phyloP scores from a whole-genome alignment of 2,888 invertebrate species.

The Bombyx huttoni region DNA sequence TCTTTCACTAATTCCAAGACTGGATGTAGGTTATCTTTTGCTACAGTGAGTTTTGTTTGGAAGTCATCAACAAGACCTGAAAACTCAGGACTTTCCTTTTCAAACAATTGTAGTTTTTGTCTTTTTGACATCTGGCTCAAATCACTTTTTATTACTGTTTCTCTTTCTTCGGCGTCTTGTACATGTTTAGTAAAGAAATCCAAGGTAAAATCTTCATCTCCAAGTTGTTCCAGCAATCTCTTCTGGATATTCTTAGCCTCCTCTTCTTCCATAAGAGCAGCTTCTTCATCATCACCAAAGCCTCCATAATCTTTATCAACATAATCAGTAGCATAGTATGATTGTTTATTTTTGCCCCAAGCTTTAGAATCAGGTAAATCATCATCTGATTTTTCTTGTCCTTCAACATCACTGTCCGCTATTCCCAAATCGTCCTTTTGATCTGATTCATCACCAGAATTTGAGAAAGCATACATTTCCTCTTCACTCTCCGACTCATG shows the following conservation, averaged over 20 bases:
- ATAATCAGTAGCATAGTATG: slow-evolving; percentile 90
- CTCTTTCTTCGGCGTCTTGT: slow-evolving; percentile 48
- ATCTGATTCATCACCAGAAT: slow-evolving; percentile 56
- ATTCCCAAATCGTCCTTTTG: slow-evolving; percentile 55
- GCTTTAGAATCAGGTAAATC: slow-evolving; percentile 85
- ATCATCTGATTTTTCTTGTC: slow-evolving; percentile 76
- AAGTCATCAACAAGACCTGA: slow-evolving; percentile 83
- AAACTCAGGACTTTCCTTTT: slow-evolving; percentile 92
- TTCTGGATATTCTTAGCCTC: slow-evolving; percentile 87
- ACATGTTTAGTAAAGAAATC: slow-evolving; percentile 66
- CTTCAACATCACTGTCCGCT: slow-evolving; percentile 85
- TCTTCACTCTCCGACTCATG: slow-evolving; percentile 72
- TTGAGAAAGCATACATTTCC: slow-evolving; percentile 76
- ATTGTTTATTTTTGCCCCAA: slow-evolving; percentile 87
- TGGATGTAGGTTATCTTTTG: slow-evolving; percentile 77
- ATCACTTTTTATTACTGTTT: slow-evolving; percentile 80
- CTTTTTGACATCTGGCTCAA: slow-evolving; percentile 80
- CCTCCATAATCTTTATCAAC: slow-evolving; percentile 89
- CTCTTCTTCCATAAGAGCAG: slow-evolving; percentile 83
- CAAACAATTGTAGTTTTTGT: slow-evolving; percentile 82
- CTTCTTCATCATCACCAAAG: slow-evolving; percentile 76
- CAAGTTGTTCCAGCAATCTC: slow-evolving; percentile 81
- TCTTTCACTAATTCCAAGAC: slow-evolving; percentile 75
- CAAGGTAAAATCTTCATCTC: slow-evolving; percentile 82
- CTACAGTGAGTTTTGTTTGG: slow-evolving; percentile 78